These are phyloP conservation scores for Oreochromis mossambicus DNA, from an alignment of 2,797 vertebrate species.

Conservation along the genomic window DNA sequence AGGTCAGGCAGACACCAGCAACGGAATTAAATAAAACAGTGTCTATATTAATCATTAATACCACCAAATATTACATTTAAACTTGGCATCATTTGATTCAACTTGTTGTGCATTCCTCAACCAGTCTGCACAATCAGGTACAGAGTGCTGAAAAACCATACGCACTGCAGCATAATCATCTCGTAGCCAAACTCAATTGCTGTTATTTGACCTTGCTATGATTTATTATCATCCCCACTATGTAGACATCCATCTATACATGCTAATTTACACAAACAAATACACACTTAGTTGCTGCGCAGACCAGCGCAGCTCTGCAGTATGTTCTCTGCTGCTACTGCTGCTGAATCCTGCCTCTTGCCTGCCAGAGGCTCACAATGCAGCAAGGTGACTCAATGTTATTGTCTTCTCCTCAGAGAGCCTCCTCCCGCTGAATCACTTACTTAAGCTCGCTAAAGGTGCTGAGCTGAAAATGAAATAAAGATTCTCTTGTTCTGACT, in stretches of 20 bases:
- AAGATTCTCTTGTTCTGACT: conserved; percentile 12
- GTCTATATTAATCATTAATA: background rate
- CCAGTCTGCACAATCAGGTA: conserved; percentile 4
- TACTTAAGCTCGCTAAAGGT: conserved; percentile 32
- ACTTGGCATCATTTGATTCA: background rate
- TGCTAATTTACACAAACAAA: conserved; percentile 36
- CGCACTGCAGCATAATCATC: conserved; percentile 55
- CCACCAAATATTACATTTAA: background rate
- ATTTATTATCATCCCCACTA: conserved; percentile 52
- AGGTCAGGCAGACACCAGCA: background rate
- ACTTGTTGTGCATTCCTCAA: background rate
- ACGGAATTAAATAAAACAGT: background rate
- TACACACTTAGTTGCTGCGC: conserved; percentile 42
- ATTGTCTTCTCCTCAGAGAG: conserved; percentile 69
- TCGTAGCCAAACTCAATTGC: conserved; percentile 19
- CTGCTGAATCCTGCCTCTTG: conserved; percentile 64
- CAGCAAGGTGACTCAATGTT: conserved; percentile 83
- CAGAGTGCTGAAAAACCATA: background rate
- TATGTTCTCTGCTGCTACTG: conserved; percentile 34
- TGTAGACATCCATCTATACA: conserved; percentile 22
- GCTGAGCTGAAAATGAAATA: conserved; percentile 52
- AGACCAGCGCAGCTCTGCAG: conserved; percentile 68
- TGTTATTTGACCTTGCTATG: conserved; percentile 62
- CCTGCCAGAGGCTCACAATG: conserved; percentile 74
- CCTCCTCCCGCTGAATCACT: conserved; percentile 65